phyloP scores from a whole-genome alignment of 2,113 vertebrate genomes.

The Argyrosomus japonicus region DNA sequence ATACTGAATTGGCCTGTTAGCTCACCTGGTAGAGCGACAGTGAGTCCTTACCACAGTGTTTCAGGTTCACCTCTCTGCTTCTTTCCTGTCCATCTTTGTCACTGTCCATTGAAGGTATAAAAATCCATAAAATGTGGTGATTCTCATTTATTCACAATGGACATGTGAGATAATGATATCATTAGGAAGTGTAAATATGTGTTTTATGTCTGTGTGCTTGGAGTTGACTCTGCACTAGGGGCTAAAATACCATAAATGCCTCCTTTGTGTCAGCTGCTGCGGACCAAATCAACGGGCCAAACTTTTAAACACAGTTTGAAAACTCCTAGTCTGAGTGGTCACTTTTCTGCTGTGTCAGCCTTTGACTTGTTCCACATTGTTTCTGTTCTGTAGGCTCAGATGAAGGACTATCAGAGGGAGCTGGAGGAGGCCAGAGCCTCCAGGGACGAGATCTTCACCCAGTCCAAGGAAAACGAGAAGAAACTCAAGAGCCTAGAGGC shows the following conservation, averaged over 20 bases:
- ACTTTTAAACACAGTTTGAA: not conserved
- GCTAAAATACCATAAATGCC: not conserved
- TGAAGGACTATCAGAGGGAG: slow-evolving; percentile 98
- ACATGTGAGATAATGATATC: not conserved
- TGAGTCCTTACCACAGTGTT: too few species aligned
- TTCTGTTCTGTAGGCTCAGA: slow-evolving; percentile 87
- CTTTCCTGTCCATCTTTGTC: too few species aligned
- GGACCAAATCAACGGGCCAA: not conserved
- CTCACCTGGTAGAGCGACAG: too few species aligned
- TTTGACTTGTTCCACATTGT: not conserved
- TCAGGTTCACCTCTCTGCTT: too few species aligned
- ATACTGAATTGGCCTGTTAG: not conserved
- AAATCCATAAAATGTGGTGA: too few species aligned
- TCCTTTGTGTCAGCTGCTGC: not conserved
- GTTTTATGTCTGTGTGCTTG: not conserved
- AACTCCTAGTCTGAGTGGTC: not conserved
- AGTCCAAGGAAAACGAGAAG: slow-evolving; percentile 98
- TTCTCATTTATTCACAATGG: not conserved
- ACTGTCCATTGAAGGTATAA: too few species aligned
- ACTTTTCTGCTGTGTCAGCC: not conserved
- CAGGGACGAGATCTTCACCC: slow-evolving; percentile 96
- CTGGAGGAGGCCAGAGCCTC: slow-evolving; percentile 95
- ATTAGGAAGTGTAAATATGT: not conserved
- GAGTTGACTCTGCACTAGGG: not conserved
- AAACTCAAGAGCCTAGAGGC: slow-evolving; percentile 95